Conservation (phyloP, 2,888 invertebrate species). For the Herminia tarsipennalis region DNA sequence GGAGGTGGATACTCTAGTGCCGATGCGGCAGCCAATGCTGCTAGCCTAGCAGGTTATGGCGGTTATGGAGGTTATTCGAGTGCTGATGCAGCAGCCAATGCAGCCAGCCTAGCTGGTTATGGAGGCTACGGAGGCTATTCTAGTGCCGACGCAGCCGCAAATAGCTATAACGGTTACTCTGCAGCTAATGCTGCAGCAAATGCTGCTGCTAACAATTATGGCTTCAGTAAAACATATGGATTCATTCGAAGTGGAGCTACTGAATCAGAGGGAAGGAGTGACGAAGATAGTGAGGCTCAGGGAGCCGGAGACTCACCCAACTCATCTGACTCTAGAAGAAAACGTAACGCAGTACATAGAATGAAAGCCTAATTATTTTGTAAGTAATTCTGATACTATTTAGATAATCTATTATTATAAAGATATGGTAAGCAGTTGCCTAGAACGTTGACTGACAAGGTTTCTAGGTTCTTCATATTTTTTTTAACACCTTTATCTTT, state of each 20-base stretch:
- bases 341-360: constrained; percentile 30
- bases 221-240: background rate
- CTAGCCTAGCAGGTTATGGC: constrained; percentile 2
- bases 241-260: constrained; percentile 26
- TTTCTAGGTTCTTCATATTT: too few relatives aligned
- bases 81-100: constrained; percentile 7
- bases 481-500: too few relatives aligned
- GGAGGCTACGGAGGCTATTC: constrained; percentile 3
- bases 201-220: constrained; percentile 3
- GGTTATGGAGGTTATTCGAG: constrained; percentile 1
- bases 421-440: too few relatives aligned
- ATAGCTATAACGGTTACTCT: background rate
- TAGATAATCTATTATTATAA: too few relatives aligned
- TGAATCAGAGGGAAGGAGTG: constrained; percentile 14
- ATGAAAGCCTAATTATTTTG: constrained; percentile 30
- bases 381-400: constrained; percentile 21
- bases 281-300: constrained; percentile 6
- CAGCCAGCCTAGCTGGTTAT: constrained; percentile 8
- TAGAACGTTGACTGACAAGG: too few relatives aligned
- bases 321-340: constrained; percentile 24
- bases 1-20: constrained; percentile 5
- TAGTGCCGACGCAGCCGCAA: constrained; percentile 8
- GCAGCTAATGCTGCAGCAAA: background rate
- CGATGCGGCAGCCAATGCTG: constrained; percentile 18
- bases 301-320: background rate